Evolutionary conservation across 2,113 vertebrate genomes (phyloP), one percentile per base, ranked within the genome.

Genomic region (Grammatotria lemairii): DNA sequence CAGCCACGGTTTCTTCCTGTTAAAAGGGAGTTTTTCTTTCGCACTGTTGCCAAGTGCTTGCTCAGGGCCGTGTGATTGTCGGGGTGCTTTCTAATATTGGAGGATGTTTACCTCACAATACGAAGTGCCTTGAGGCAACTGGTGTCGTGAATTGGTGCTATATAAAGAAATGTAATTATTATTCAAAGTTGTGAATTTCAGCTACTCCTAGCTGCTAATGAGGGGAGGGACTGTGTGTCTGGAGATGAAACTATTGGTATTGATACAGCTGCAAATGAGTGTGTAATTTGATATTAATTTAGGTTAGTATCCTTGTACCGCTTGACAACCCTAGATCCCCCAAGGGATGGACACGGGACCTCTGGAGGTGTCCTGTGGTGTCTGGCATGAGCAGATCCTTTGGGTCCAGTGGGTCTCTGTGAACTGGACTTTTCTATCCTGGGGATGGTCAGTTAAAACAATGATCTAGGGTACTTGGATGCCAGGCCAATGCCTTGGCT

Each of bases 21-120:
- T 75, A 75, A 75, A 1, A 19, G 1, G 38, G 68, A 26, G 21
- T 45, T 45, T 68, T 73, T 17, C 65, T 16, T 73, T 26, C 2
- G 8, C 65, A 73, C 65, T 10, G 65, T 73, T 26, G 21, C 65
- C 65, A 45, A 73, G 68, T 47, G 68, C 68, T 75, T 28, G 40
- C 21, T 75, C 40, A 47, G 42, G 23, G 40, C 14, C 3, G 21
- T 7, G 40, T 1, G 40, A 73, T 26, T 17, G 21, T 45, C 6
- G 1, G 13, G 68, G 14, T 17, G 40, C 40, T 17, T 75, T 47
- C 40, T 47, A 75, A 47, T 47, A 75, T 7, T 19, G 21, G 9
- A 75, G 40, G n/a, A 42, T 70, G 12, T 70, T 70, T 70, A 70
- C n/a, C n/a, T 70, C 38, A 42, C 38, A 26, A 42, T 42, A 70